Conservation (phyloP, 2,113 vertebrate genomes). For the Dicaeum eximium region DNA sequence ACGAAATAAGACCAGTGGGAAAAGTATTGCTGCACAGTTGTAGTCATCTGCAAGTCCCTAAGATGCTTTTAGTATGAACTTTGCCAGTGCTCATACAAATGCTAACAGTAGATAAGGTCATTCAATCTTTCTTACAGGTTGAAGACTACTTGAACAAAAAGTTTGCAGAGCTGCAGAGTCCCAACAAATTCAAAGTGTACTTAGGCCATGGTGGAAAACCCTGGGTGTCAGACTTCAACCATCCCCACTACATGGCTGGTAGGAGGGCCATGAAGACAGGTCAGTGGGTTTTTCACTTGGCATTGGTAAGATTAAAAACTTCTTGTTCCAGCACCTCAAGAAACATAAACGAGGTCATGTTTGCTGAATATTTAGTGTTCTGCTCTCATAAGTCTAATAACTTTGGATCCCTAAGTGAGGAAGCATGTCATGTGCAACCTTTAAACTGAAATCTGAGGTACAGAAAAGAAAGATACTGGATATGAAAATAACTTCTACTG, state of each 20-base stretch:
- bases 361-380: background rate
- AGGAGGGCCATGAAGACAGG: slow-evolving; percentile 92
- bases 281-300: slow-evolving; percentile 42
- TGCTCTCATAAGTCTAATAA: rapidly evolving
- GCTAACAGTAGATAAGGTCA: background rate
- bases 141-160: slow-evolving; percentile 78
- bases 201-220: slow-evolving; percentile 90
- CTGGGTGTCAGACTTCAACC: slow-evolving; percentile 96
- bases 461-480: background rate
- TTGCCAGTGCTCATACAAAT: background rate
- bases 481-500: background rate
- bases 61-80: background rate
- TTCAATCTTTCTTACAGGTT: slow-evolving; percentile 72
- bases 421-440: background rate
- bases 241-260: slow-evolving; percentile 93
- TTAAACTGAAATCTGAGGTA: background rate
- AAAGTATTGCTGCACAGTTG: background rate
- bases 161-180: slow-evolving; percentile 83
- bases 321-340: background rate
- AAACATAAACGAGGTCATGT: background rate
- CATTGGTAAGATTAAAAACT: background rate
- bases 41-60: background rate
- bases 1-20: background rate
- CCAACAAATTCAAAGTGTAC: slow-evolving; percentile 87
- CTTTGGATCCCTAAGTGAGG: background rate